phyloP scores from a whole-genome alignment of 2,888 invertebrate species.

The Arenicola marina region DNA sequence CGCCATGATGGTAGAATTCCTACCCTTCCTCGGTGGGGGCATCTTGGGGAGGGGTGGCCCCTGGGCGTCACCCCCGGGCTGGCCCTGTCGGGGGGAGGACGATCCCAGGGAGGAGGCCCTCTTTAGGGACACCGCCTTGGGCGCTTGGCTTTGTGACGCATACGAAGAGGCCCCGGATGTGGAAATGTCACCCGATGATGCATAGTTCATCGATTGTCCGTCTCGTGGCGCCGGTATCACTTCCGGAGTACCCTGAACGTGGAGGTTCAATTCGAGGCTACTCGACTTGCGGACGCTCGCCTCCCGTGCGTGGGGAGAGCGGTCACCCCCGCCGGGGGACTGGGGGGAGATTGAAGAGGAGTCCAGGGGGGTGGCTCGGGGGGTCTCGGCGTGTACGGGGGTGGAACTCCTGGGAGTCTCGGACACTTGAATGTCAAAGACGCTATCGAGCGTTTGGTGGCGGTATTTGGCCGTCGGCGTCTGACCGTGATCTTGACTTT shows the following conservation, averaged over 20 bases:
- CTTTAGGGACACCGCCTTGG: neutral
- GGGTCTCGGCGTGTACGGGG: neutral
- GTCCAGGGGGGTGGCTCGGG: neutral
- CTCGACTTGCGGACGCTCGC: neutral
- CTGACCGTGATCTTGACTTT: neutral
- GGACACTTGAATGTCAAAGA: neutral
- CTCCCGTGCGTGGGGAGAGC: neutral
- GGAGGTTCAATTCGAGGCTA: neutral
- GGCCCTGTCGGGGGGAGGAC: neutral
- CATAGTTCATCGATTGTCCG: neutral
- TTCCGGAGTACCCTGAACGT: neutral
- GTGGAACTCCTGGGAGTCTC: neutral
- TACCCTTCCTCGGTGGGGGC: neutral
- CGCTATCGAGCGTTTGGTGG: neutral
- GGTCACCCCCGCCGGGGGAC: too few species aligned
- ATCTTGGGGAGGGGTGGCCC: too few species aligned
- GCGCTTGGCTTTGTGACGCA: too few species aligned
- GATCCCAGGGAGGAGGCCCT: neutral
- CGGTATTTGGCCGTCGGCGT: neutral
- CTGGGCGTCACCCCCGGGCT: too few species aligned
- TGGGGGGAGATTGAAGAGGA: neutral
- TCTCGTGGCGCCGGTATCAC: too few species aligned
- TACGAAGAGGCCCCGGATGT: too few species aligned
- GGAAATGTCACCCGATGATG: neutral
- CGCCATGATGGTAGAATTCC: slow-evolving; percentile 18